phyloP scores from a whole-genome alignment of 2,113 vertebrate species.

The Rafetus swinhoei region DNA sequence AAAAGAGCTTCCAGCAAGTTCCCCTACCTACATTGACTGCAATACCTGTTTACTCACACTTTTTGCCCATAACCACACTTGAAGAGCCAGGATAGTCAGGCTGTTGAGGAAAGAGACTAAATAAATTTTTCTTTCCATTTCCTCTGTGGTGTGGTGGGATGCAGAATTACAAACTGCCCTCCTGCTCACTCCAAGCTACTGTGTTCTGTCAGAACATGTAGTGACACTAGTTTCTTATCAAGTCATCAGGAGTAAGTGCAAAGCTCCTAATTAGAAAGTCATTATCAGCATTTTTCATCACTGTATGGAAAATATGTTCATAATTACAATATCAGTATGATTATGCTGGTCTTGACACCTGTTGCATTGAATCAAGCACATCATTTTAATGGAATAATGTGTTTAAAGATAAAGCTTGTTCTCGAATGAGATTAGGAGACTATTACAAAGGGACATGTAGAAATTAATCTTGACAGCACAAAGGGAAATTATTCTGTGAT shows the following conservation, averaged over 20 bases:
- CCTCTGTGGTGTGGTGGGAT: neutral
- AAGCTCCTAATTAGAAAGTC: neutral
- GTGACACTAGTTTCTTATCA: neutral
- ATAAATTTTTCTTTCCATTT: neutral
- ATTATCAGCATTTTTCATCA: neutral
- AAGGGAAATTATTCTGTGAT: conserved; percentile 41
- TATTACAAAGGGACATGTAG: conserved; percentile 43
- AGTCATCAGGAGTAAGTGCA: neutral
- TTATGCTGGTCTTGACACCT: neutral
- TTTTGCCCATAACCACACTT: conserved; percentile 39
- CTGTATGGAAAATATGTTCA: neutral
- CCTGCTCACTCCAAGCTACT: neutral
- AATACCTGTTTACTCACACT: neutral
- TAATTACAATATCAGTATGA: neutral
- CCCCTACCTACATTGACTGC: neutral
- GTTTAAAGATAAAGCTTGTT: neutral
- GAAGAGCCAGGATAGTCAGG: neutral
- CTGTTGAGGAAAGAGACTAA: too few species aligned
- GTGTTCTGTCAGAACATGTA: neutral
- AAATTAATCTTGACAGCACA: conserved; percentile 57
- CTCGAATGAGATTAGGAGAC: conserved; percentile 45
- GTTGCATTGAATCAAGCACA: conserved; percentile 34
- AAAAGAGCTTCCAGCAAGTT: neutral
- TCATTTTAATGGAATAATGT: conserved; percentile 1
- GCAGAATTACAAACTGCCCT: neutral